Evolutionary conservation across 2,113 vertebrate genomes (phyloP).

Genomic region (Eublepharis macularius): DNA sequence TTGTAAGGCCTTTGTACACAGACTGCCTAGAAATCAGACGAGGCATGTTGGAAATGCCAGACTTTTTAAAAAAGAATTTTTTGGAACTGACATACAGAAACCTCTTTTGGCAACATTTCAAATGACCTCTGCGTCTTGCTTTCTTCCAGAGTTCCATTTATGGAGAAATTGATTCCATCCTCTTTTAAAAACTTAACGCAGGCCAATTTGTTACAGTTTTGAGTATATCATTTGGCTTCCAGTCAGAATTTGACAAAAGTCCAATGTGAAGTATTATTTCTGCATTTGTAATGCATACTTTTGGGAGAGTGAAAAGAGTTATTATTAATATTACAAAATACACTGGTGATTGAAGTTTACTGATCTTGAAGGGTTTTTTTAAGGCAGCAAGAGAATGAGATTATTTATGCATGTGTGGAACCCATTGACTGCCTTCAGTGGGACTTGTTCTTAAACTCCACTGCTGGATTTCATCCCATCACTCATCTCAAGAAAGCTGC

Average conservation of each 20-base stretch:
- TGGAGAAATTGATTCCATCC: conserved; percentile 50
- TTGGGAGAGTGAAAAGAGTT: neutral
- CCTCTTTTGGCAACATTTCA: conserved; percentile 54
- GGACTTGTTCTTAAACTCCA: neutral
- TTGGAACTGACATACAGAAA: conserved; percentile 44
- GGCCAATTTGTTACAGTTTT: neutral
- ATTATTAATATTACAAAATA: neutral
- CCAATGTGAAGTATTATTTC: neutral
- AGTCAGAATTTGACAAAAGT: conserved; percentile 3
- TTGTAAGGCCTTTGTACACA: conserved; percentile 57
- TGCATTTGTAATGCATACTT: neutral
- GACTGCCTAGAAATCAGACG: conserved; percentile 49
- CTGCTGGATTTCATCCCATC: neutral
- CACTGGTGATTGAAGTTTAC: neutral
- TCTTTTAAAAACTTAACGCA: conserved; percentile 4
- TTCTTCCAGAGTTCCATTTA: conserved; percentile 59
- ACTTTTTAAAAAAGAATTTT: conserved; percentile 34
- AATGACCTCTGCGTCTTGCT: conserved; percentile 48
- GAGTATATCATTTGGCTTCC: neutral
- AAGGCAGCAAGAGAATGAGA: neutral
- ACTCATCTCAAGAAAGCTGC: neutral
- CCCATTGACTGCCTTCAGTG: neutral
- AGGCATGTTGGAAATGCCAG: conserved; percentile 61
- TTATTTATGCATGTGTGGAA: neutral
- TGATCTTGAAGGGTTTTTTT: neutral